Conservation (phyloP, 2,888 invertebrate species). For the Parnassius orleans region DNA sequence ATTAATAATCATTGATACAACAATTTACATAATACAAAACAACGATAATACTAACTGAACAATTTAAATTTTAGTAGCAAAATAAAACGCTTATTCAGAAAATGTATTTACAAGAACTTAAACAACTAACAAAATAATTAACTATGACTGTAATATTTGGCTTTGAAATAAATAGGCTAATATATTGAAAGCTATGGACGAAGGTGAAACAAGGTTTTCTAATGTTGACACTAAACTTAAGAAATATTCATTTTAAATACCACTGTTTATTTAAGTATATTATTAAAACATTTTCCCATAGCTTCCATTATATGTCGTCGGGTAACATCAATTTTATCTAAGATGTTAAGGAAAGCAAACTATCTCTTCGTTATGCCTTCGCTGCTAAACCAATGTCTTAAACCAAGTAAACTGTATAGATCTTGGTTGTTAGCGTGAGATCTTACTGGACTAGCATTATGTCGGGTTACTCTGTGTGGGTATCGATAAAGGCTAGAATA, state of each 20-base stretch:
- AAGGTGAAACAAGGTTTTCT: slow-evolving; percentile 22
- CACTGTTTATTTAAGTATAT: slow-evolving; percentile 27
- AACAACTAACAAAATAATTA: slow-evolving; percentile 71
- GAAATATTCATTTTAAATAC: slow-evolving; percentile 28
- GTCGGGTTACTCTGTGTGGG: slow-evolving; percentile 53
- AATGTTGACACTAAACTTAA: slow-evolving; percentile 21
- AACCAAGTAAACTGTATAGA: slow-evolving; percentile 69
- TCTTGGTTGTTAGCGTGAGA: slow-evolving; percentile 60
- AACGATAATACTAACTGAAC: slow-evolving; percentile 76
- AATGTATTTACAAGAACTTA: slow-evolving; percentile 75
- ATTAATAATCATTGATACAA: slow-evolving; percentile 61
- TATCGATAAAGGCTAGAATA: slow-evolving; percentile 57
- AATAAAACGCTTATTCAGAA: slow-evolving; percentile 64
- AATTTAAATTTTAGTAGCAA: slow-evolving; percentile 55
- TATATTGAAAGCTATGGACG: slow-evolving; percentile 76
- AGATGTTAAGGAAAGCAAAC: slow-evolving; percentile 45
- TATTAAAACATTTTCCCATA: slow-evolving; percentile 55
- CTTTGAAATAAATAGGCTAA: slow-evolving; percentile 78
- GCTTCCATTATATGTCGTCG: slow-evolving; percentile 77
- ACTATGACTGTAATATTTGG: slow-evolving; percentile 81
- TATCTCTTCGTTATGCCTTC: slow-evolving; percentile 75
- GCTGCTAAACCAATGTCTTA: slow-evolving; percentile 75
- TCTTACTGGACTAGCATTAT: slow-evolving; percentile 51
- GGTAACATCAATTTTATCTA: slow-evolving; percentile 77
- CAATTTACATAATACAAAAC: slow-evolving; percentile 75